Evolutionary conservation across 2,888 invertebrate species (phyloP), one percentile per base, ranked within the genome.

Genomic region (Laothoe populi): DNA sequence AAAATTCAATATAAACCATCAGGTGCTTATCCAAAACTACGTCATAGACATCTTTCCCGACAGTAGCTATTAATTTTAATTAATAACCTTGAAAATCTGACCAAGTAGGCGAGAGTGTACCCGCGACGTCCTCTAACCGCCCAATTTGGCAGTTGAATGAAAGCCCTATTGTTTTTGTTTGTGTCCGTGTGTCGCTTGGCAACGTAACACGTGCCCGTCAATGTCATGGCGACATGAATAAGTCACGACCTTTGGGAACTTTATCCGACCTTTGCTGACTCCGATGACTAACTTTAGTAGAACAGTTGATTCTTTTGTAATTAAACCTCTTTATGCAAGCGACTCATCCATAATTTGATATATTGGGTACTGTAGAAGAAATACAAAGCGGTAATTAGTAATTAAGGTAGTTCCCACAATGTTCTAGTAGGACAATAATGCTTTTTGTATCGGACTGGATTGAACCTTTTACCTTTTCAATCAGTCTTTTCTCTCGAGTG

Each of bases 161-260:
- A n/a, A 81, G 58, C 11, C 58, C 4, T 59, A 65, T 71, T 75
- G 76, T 66, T 64, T 65, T 38, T 66, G 66, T 57, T 72, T 83
- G 80, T 88, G 88, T 86, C 82, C 82, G 83, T 65, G 63, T 31
- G 85, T 88, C 74, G 81, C 87, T 66, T 75, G 72, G 89, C 81
- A 82, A 88, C 87, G 40, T 19, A 69, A 61, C 90, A 90, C 85
- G 86, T 88, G 87, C 80, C 66, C 64, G 66, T 73, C 87, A 89
- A 87, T 86, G 88, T 86, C 89, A 88, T 71, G 79, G 77, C 75
- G 68, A 71, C 70, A 81, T 84, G 82, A 83, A 84, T 83, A 82
- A 83, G 66, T 74, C 79, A 82, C 80, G 84, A 86, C 86, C 85
- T 84, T 76, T 60, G 16, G 38, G 38, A 49, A 24, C 38, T 58